Evolutionary conservation across 2,113 vertebrate genomes (phyloP), one percentile per base, ranked within the genome.

Genomic region (Xenopus borealis): DNA sequence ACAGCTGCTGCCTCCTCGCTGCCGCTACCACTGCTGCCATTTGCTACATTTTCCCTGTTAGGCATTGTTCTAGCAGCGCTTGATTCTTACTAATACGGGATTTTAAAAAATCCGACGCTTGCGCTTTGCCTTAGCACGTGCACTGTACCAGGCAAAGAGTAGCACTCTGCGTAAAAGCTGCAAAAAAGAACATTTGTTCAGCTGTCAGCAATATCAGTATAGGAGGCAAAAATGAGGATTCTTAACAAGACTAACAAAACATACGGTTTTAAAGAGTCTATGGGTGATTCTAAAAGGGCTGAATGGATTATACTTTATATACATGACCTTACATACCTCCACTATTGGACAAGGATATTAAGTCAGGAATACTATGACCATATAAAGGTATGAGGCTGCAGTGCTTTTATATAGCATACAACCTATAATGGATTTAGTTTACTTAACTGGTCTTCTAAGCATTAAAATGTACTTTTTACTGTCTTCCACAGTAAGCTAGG

Each of bases 1-100:
- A 85, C 88, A 59, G 86, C 79, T 1, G 86, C 89, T 0, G 82
- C 80, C 0, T 88, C 80, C 3, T 88, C 90, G 50, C 71, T 78
- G 58, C 91, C 87, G 77, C 93, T 94, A 69, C 90, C 89, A 2
- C 84, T 27, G 23, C 23, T 27, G 23, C 23, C 23, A 27, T 27
- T 91, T 84, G 88, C 70, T 89, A 95, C 95, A 81, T 83, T 84
- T 80, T 97, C 95, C 53, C 96, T 94, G 84, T 98, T 95, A 75
- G 96, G 94, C 96, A 98, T 98, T 68, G 73, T 63, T 70, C 27
- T 70, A 70, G 58, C 18, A 77, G 61, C 67, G 66, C 74, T 77
- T 70, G 61, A 16, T 47, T 68, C 27, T 58, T 62, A 30, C 10
- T 67, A 62, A 67, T 47, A 66, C 20, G 50, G 45, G 46, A 23